Evolutionary conservation across 2,888 invertebrate genomes (phyloP), one percentile per base, ranked within the genome.

Genomic region (Diachrysia chrysitis): DNA sequence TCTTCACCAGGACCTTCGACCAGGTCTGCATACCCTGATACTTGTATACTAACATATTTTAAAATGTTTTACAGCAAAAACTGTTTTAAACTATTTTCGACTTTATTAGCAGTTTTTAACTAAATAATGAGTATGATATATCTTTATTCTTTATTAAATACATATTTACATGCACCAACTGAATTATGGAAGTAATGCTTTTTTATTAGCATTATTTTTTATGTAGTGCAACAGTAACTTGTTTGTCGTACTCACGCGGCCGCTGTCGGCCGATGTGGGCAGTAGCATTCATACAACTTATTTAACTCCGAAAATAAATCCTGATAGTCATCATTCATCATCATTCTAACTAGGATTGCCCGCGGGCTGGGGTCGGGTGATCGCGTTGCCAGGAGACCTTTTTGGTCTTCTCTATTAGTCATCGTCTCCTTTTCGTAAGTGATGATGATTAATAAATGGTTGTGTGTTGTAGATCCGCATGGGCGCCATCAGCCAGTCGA

Each of bases 401-500:
- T 29, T 29, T 0, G 29, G 29, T 29, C 29, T 29, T 29, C 7
- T 29, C 25, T 4, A 25, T 1, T 9, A 32, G 32, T 32, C 10
- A 32, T n/a, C n/a, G n/a, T n/a, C n/a, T n/a, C n/a, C n/a, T n/a
- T n/a, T n/a, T n/a, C n/a, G n/a, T n/a, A n/a, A n/a, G n/a, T n/a
- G n/a, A n/a, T n/a, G n/a, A n/a, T n/a, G 12, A 0, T 29, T 7
- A 25, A 16, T 37, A 14, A 19, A 42, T 46, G 17, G 57, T 21
- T 23, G 16, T 55, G 32, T 54, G n/a, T 53, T 25, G 0, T 85
- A 98, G 97, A 98, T 99, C 89, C 98, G 99, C 75, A 99, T 99
- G 99, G 99, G 99, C 21, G 99, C 99, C 59, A 99, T 99, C 90
- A 99, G 99, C 46, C 99, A 99, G 96, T 98, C 98, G 25, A 99